These are phyloP conservation scores for Hipposideros armiger DNA, from an alignment of 2,113 vertebrate genomes.

Conservation along the genomic window DNA sequence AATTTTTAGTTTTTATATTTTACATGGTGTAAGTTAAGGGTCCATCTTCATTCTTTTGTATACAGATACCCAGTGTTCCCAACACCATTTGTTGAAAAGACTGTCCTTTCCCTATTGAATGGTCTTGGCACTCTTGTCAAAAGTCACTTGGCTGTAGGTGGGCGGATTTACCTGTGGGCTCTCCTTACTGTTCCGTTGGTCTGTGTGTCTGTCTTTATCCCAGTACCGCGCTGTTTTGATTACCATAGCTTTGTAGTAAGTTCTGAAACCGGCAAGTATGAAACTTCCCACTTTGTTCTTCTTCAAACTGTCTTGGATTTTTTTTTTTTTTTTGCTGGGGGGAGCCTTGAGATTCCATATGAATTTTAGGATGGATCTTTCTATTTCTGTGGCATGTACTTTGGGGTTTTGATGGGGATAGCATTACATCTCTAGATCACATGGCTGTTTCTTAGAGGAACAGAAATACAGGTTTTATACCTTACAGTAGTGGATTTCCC, in stretches of 20 bases:
- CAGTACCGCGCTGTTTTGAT: background rate
- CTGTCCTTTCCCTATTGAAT: too few relatives aligned
- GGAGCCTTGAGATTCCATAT: background rate
- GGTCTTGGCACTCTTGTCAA: background rate
- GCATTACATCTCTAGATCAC: background rate
- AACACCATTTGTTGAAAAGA: background rate
- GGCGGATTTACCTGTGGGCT: background rate
- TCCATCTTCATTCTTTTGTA: background rate
- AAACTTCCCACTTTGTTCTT: background rate
- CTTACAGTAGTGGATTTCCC: background rate
- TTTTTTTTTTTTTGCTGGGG: too few relatives aligned
- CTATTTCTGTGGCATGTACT: background rate
- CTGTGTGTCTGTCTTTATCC: rapidly evolving
- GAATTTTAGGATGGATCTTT: background rate
- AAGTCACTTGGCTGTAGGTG: rapidly evolving
- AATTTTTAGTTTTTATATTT: background rate
- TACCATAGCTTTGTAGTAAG: too few relatives aligned
- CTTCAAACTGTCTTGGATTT: background rate
- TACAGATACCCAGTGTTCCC: background rate
- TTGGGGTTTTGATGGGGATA: background rate
- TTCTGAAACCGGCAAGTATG: background rate
- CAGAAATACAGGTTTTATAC: background rate
- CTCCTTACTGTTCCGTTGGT: background rate
- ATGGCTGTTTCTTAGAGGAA: background rate
- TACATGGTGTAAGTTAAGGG: background rate